phyloP scores from a whole-genome alignment of 2,888 invertebrate genomes.

The Eumerus sabulonum region DNA sequence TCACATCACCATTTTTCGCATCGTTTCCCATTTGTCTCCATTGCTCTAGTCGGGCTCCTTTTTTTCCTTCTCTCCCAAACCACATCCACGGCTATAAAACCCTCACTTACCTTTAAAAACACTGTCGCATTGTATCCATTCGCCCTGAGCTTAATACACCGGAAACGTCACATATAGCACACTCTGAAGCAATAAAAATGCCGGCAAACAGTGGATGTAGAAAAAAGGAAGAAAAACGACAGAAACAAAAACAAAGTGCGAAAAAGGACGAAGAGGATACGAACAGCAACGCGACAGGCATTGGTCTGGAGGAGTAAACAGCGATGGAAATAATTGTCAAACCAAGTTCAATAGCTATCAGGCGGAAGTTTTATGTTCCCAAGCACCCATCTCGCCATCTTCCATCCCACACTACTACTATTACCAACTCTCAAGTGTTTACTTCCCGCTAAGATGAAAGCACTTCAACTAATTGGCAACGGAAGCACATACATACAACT shows the following conservation, averaged over 20 bases:
- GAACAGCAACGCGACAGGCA: constrained; percentile 4
- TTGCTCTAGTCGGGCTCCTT: neutral
- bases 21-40: neutral
- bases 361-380: constrained; percentile 58
- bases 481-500: constrained; percentile 41
- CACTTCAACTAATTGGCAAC: constrained; percentile 66
- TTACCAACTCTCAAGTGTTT: constrained; percentile 26
- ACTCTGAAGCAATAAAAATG: constrained; percentile 58
- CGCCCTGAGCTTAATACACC: constrained; percentile 55
- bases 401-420: constrained; percentile 4
- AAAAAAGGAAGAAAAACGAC: constrained; percentile 35
- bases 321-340: constrained; percentile 55
- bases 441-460: constrained; percentile 65
- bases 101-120: constrained; percentile 62
- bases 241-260: constrained; percentile 3
- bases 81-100: constrained; percentile 36
- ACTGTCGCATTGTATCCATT: constrained; percentile 60
- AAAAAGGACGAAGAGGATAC: constrained; percentile 6
- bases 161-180: constrained; percentile 65
- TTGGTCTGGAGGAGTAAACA: too few species aligned
- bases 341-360: constrained; percentile 65
- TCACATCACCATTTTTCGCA: too few species aligned
- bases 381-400: too few species aligned
- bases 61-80: neutral
- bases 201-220: constrained; percentile 60